These are phyloP conservation scores for Imbricaverruca yamaguchii DNA, from an alignment of 2,888 invertebrate species.

Conservation along the genomic window DNA sequence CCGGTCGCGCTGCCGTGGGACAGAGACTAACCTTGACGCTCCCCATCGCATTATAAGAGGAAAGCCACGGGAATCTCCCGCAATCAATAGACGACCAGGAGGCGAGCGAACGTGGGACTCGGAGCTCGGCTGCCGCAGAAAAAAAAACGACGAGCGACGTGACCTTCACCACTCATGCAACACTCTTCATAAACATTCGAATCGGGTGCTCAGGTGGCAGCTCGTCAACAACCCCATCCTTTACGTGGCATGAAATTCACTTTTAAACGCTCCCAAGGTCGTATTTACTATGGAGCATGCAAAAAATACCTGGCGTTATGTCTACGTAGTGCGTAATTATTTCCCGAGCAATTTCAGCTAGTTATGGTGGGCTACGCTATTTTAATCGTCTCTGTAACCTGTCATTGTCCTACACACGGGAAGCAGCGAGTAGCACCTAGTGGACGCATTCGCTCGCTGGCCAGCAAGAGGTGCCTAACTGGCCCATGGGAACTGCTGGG, in stretches of 20 bases:
- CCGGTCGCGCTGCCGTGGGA: neutral
- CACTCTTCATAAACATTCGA: too few species aligned
- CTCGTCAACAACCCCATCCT: neutral
- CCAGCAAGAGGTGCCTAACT: too few species aligned
- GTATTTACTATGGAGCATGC: neutral
- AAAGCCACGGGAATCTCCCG: neutral
- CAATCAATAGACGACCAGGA: neutral
- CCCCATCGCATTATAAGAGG: neutral
- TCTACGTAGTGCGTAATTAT: neutral
- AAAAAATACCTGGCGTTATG: slow-evolving; percentile 9
- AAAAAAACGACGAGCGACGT: too few species aligned
- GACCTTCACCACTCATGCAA: neutral
- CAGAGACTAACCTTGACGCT: neutral
- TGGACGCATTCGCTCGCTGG: too few species aligned
- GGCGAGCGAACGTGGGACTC: neutral
- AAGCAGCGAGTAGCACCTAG: too few species aligned
- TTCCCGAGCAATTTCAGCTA: neutral
- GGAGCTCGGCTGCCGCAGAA: too few species aligned
- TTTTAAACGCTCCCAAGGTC: neutral
- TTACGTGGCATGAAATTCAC: neutral
- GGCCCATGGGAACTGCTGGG: too few species aligned
- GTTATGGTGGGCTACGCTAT: neutral
- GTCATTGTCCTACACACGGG: too few species aligned
- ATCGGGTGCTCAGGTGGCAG: too few species aligned
- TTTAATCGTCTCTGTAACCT: neutral